A percentile compares a stretch with the other conserved stretches of the same genome.
These are phyloP conservation scores for Lomographa bimaculata DNA, from an alignment of 2,888 invertebrate genomes.

Conservation along the genomic window DNA sequence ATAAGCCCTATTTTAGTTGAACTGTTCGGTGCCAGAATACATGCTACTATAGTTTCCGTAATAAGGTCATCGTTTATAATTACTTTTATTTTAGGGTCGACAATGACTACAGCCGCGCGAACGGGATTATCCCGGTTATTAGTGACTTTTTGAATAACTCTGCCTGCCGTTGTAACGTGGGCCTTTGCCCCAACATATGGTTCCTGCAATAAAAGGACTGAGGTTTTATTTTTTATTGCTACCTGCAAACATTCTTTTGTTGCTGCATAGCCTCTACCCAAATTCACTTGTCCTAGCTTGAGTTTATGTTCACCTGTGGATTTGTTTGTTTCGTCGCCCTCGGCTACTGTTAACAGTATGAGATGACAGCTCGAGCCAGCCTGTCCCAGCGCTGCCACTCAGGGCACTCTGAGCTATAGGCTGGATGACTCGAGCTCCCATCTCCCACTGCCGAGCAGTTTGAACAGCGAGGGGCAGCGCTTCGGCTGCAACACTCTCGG, in stretches of 20 bases:
- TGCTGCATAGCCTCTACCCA: neutral
- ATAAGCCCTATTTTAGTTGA: neutral
- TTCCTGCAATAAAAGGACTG: neutral
- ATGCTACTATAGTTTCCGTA: neutral
- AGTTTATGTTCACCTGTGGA: neutral
- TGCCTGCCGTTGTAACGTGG: neutral
- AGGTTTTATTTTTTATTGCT: neutral
- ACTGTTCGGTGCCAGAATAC: no score
- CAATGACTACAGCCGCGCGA: neutral
- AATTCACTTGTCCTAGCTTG: neutral
- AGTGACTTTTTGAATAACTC: neutral
- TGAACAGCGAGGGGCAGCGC: neutral
- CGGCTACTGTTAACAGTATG: slow-evolving; percentile 1
- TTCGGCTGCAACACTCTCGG: neutral
- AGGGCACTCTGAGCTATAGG: neutral
- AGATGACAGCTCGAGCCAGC: neutral
- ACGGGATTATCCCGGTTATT: neutral
- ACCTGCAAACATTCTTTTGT: neutral
- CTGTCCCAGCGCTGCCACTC: slow-evolving; percentile 2
- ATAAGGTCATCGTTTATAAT: neutral
- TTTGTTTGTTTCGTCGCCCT: neutral
- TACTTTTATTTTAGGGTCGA: neutral
- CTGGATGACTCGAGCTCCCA: neutral
- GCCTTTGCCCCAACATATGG: neutral
- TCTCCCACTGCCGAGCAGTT: neutral